These are phyloP conservation scores for Drosophila recens DNA, from an alignment of 2,888 invertebrate genomes.

Conservation along the genomic window DNA sequence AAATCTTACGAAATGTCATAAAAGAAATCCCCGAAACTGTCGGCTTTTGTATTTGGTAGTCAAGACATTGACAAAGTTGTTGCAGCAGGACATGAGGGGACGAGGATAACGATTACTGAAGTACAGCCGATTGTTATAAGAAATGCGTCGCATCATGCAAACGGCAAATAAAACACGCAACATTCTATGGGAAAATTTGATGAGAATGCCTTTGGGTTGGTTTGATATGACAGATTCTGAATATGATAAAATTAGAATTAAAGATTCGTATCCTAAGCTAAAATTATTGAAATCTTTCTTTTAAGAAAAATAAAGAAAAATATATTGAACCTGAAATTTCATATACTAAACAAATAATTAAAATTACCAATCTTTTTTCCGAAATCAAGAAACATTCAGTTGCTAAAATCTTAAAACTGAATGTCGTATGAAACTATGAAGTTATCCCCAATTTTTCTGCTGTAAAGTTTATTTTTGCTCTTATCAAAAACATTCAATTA, in stretches of 20 bases:
- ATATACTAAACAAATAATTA: background rate
- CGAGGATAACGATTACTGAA: slow-evolving; percentile 8
- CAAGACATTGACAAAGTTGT: slow-evolving; percentile 52
- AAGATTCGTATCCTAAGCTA: background rate
- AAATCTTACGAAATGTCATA: slow-evolving; percentile 48
- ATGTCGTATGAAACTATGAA: too few relatives aligned
- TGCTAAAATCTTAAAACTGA: too few relatives aligned
- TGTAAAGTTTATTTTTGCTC: too few relatives aligned
- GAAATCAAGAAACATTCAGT: background rate
- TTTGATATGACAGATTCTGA: slow-evolving; percentile 41
- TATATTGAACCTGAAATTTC: background rate
- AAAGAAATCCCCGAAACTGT: slow-evolving; percentile 38
- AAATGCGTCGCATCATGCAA: slow-evolving; percentile 65
- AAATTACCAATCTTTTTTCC: background rate
- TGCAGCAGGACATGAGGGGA: slow-evolving; percentile 33
- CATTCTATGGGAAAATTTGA: slow-evolving; percentile 16
- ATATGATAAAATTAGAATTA: slow-evolving; percentile 6
- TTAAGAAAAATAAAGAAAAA: too few relatives aligned
- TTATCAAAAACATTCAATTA: background rate
- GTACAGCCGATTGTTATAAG: slow-evolving; percentile 39
- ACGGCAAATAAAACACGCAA: slow-evolving; percentile 49
- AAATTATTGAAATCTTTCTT: background rate
- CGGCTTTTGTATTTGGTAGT: slow-evolving; percentile 30
- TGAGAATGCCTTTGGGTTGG: slow-evolving; percentile 20
- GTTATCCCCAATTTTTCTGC: too few relatives aligned